Evolutionary conservation across 2,113 vertebrate genomes (phyloP).

Genomic region (Thamnaconus septentrionalis): DNA sequence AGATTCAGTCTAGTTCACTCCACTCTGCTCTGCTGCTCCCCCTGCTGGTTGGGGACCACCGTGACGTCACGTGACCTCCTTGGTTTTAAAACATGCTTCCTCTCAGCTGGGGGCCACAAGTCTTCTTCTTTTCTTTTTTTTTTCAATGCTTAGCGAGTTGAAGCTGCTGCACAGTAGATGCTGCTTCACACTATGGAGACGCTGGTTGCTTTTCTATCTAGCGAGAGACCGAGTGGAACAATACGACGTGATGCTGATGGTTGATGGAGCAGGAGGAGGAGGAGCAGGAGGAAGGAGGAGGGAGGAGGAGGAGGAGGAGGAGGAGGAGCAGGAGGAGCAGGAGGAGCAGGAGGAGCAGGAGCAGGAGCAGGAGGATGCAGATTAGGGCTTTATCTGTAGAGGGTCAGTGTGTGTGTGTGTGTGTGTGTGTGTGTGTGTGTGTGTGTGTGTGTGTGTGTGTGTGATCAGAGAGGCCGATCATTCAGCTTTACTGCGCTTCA

Average conservation of each 20-base stretch:
- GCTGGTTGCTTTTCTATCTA: conserved; percentile 68
- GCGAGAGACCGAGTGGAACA: conserved; percentile 70
- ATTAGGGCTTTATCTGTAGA: too few relatives aligned
- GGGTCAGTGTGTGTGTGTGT: too few relatives aligned
- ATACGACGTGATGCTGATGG: conserved; percentile 35
- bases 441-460: too few relatives aligned
- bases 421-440: too few relatives aligned
- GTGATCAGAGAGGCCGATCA: conserved; percentile 57
- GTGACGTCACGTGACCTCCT: conserved; percentile 47
- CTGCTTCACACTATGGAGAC: conserved; percentile 68
- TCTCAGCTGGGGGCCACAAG: conserved; percentile 37
- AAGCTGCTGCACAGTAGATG: conserved; percentile 64
- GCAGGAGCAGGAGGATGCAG: too few relatives aligned
- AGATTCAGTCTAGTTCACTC: conserved; percentile 78
- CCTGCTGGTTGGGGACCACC: conserved; percentile 35
- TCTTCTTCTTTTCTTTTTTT: conserved; percentile 10
- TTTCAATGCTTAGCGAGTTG: conserved; percentile 61
- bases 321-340: conserved; percentile 30
- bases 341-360: conserved; percentile 18
- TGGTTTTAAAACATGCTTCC: conserved; percentile 23
- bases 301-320: conserved; percentile 39
- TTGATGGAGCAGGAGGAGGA: conserved; percentile 11
- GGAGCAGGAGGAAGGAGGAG: conserved; percentile 12
- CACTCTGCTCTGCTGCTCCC: conserved; percentile 31
- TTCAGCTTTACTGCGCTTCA: conserved; percentile 87